phyloP scores from a whole-genome alignment of 2,888 invertebrate genomes.

The Cosmia pyralina region DNA sequence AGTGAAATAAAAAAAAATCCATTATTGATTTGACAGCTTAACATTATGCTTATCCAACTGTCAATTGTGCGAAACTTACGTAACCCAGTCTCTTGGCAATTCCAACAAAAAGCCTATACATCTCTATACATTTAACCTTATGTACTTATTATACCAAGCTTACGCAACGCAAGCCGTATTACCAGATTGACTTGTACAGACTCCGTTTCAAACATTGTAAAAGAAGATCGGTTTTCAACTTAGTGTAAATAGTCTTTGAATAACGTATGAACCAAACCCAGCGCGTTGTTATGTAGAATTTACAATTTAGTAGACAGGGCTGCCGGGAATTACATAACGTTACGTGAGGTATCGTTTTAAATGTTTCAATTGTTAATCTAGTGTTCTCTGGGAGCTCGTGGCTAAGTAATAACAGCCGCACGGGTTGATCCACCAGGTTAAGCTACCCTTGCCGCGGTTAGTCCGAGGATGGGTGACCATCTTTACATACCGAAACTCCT shows the following conservation, averaged over 20 bases:
- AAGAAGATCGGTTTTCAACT: constrained; percentile 72
- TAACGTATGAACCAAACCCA: constrained; percentile 77
- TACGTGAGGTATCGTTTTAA: constrained; percentile 22
- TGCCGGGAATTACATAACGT: constrained; percentile 52
- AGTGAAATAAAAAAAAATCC: background rate
- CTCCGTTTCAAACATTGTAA: constrained; percentile 49
- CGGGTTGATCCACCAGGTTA: too few species aligned
- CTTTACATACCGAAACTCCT: too few species aligned
- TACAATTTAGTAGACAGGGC: constrained; percentile 71
- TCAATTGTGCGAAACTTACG: background rate
- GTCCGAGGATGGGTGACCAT: too few species aligned
- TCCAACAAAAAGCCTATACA: constrained; percentile 15
- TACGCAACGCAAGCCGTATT: constrained; percentile 40
- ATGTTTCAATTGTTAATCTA: constrained; percentile 5
- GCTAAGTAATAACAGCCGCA: too few species aligned
- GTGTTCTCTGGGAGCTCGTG: background rate
- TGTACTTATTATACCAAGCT: constrained; percentile 24
- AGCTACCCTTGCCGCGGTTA: too few species aligned
- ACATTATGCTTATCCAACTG: background rate
- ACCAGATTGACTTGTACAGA: constrained; percentile 68
- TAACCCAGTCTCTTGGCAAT: constrained; percentile 6
- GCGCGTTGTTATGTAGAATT: constrained; percentile 71
- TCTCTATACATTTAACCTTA: constrained; percentile 13
- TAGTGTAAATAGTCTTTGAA: constrained; percentile 78
- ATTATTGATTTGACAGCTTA: background rate